phyloP scores from a whole-genome alignment of 1,140 invertebrate species.

The Onthophagus taurus region DNA sequence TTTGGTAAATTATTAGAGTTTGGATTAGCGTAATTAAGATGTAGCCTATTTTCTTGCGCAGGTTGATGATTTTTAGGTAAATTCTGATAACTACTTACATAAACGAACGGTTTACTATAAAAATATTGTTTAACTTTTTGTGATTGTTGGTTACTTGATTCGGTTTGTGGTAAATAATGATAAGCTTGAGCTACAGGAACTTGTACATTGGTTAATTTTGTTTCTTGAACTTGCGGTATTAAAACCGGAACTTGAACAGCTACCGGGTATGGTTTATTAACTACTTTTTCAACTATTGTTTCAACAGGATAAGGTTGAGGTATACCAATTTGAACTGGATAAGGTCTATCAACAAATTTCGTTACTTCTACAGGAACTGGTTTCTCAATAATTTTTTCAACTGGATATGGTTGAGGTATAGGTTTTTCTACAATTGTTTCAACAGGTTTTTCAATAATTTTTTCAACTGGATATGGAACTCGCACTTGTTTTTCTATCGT shows the following conservation, averaged over 20 bases:
- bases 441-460: conserved; percentile 38
- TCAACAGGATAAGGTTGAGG: conserved; percentile 44
- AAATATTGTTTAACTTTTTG: too few species aligned
- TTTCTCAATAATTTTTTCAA: conserved; percentile 27
- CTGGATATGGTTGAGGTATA: conserved; percentile 25
- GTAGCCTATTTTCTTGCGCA: neutral
- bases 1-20: neutral
- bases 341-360: conserved; percentile 19
- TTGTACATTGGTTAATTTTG: too few species aligned
- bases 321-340: conserved; percentile 35
- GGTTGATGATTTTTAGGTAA: neutral
- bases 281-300: conserved; percentile 38
- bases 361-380: conserved; percentile 29
- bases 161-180: neutral
- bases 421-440: conserved; percentile 39
- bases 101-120: too few species aligned
- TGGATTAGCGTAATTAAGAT: neutral
- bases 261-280: conserved; percentile 22
- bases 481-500: conserved; percentile 32
- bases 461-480: conserved; percentile 37
- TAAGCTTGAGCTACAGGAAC: neutral
- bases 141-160: too few species aligned
- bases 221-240: neutral
- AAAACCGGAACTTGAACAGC: conserved; percentile 17
- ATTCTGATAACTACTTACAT: too few species aligned